These are phyloP conservation scores for Diorhabda elongata DNA, from an alignment of 1,140 invertebrate species.

Conservation along the genomic window DNA sequence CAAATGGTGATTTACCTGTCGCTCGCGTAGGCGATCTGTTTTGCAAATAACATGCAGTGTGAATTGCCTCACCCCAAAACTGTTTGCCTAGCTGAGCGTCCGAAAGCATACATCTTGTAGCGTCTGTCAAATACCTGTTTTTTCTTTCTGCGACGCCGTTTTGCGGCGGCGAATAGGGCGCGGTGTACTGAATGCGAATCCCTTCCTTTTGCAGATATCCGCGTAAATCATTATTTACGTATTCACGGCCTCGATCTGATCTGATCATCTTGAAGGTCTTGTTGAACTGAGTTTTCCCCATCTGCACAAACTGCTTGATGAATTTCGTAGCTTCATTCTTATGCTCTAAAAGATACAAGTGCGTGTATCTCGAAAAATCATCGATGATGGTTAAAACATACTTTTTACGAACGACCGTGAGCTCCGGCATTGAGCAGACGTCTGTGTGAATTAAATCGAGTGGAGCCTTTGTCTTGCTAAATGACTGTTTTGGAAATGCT, in stretches of 20 bases:
- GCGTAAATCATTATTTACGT: constrained; percentile 30
- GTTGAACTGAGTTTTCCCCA: constrained; percentile 36
- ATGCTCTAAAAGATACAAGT: constrained; percentile 39
- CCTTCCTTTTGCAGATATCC: too few species aligned
- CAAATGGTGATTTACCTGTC: constrained; percentile 44
- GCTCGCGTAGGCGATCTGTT: constrained; percentile 40
- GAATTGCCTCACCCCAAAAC: constrained; percentile 43
- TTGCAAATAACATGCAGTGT: constrained; percentile 40
- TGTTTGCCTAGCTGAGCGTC: constrained; percentile 42
- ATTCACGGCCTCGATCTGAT: constrained; percentile 43
- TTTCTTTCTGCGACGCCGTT: too few species aligned
- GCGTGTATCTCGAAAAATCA: constrained; percentile 40
- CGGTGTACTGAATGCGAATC: too few species aligned
- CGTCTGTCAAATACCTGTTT: too few species aligned
- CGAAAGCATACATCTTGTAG: constrained; percentile 19
- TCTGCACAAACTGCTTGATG: constrained; percentile 33
- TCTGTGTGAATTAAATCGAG: constrained; percentile 29
- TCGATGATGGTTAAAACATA: constrained; percentile 47
- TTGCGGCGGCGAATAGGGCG: too few species aligned
- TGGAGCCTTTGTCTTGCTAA: constrained; percentile 17
- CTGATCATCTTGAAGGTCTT: constrained; percentile 37
- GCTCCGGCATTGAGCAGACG: constrained; percentile 23
- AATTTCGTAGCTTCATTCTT: constrained; percentile 37
- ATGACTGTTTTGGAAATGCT: constrained; percentile 14
- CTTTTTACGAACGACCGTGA: constrained; percentile 29